Evolutionary conservation across 2,113 vertebrate genomes (phyloP).

Genomic region (Corvus moneduloides): DNA sequence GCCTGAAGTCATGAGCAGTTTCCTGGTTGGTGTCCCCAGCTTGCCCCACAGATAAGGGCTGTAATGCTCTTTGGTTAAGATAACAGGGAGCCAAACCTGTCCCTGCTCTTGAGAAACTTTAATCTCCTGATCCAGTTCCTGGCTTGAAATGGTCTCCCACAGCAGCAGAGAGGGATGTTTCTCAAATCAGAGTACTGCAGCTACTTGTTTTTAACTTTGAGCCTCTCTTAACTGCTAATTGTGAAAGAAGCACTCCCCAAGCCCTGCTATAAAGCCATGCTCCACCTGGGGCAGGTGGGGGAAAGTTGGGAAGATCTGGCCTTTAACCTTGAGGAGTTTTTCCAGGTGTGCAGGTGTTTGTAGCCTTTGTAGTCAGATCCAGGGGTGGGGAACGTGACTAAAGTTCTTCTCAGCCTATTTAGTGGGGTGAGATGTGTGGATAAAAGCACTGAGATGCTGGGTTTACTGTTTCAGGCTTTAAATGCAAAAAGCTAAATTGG

Average conservation of each 20-base stretch:
- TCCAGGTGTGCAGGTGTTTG: neutral
- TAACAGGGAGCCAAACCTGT: neutral
- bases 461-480: neutral
- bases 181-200: neutral
- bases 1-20: neutral
- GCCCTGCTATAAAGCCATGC: rapidly evolving
- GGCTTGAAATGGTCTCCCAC: neutral
- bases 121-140: neutral
- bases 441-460: neutral
- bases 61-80: neutral
- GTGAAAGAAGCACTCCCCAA: neutral
- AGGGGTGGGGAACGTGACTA: neutral
- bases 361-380: neutral
- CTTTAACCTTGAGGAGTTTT: neutral
- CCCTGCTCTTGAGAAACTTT: neutral
- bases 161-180: neutral
- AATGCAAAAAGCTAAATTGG: neutral
- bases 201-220: neutral
- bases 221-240: neutral
- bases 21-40: neutral
- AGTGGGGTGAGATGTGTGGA: rapidly evolving
- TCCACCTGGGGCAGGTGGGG: neutral
- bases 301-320: neutral
- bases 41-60: neutral
- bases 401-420: neutral